Base-by-base conservation (phyloP, 2,113 vertebrate species). In the Burhinus oedicnemus region DNA sequence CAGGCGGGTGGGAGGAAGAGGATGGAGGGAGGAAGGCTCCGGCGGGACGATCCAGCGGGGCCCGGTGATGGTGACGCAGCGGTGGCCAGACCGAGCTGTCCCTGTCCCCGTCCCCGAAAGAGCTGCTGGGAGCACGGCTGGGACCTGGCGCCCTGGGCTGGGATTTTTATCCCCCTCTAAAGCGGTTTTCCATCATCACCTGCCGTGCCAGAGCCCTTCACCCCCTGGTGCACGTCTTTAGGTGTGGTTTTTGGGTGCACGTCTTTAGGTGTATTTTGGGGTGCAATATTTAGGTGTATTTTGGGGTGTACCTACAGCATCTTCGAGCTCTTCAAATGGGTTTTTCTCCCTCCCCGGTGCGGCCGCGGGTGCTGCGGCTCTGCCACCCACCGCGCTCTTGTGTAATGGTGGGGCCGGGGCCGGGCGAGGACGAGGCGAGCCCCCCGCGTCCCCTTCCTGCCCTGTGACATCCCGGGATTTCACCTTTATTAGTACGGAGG, bases 101-200 rank as follows among this genome's bases (percentile, higher is more conserved):
- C 34, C 69, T 0, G 2, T 26, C 5, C 45, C 58, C 3, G 16
- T 18, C 38, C 57, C 49, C 8, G 2, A 1, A 2, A 0, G 38
- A 85, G 81, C 81, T 70, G 68, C 54, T 34, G 72, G 61, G 55
- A 70, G 55, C 40, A 2, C 4, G 7, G 11, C 66, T 51, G 85
- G 40, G 57, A 75, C 30, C 32, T 5, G 13, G 4, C n/a, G 4
- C 30, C 10, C 11, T 3, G 16, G 45, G 34, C 11, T 90, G 83
- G 72, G 45, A 17, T 91, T 87, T 75, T 62, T 38, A 21, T 47
- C 47, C 30, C 34, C 16, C 34, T 69, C 75, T 54, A n/a, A 52
- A 65, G 12, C 5, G 0, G 6, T 86, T 95, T 80, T 57, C 64
- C 60, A 3, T 5, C 58, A 3, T 18, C 8, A 2, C 25, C 25